These are phyloP conservation scores for Disparrhopalites patrizii DNA, from an alignment of 2,888 invertebrate genomes.

Conservation along the genomic window DNA sequence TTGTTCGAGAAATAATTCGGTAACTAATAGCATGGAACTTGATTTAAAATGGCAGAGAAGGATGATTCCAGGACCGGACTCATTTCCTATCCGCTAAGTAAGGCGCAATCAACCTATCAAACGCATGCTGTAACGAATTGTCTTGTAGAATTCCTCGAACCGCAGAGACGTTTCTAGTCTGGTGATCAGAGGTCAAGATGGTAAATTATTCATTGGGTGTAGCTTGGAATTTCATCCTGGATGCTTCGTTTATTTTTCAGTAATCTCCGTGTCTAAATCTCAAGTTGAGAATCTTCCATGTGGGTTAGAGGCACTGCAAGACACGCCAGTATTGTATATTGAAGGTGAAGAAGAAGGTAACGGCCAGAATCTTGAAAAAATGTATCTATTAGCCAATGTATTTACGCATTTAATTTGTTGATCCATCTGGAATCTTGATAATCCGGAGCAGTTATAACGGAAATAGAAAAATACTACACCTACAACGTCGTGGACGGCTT, in stretches of 20 bases:
- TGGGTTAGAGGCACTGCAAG: not conserved
- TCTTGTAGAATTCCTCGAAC: no score
- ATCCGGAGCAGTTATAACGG: not conserved
- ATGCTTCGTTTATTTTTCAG: not conserved
- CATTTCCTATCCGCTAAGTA: no score
- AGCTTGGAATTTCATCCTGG: not conserved
- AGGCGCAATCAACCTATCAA: no score
- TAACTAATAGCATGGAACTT: no score
- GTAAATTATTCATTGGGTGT: not conserved
- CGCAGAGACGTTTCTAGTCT: no score
- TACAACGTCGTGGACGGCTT: conserved; percentile 11
- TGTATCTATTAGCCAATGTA: not conserved
- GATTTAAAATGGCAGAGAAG: no score
- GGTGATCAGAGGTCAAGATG: no score
- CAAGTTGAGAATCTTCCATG: not conserved
- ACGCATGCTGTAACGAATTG: no score
- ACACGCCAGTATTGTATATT: conserved; percentile 13
- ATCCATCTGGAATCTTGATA: not conserved
- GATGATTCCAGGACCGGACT: no score
- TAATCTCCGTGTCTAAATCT: conserved; percentile 7
- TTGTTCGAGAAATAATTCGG: no score
- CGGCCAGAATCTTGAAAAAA: not conserved
- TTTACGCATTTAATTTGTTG: not conserved
- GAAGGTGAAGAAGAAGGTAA: conserved; percentile 4
- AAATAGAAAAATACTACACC: not conserved